Percentiles rank a stretch among this genome's conserved stretches.
These are phyloP conservation scores for Drosophila prolongata DNA, from an alignment of 2,888 invertebrate genomes.

Conservation along the genomic window DNA sequence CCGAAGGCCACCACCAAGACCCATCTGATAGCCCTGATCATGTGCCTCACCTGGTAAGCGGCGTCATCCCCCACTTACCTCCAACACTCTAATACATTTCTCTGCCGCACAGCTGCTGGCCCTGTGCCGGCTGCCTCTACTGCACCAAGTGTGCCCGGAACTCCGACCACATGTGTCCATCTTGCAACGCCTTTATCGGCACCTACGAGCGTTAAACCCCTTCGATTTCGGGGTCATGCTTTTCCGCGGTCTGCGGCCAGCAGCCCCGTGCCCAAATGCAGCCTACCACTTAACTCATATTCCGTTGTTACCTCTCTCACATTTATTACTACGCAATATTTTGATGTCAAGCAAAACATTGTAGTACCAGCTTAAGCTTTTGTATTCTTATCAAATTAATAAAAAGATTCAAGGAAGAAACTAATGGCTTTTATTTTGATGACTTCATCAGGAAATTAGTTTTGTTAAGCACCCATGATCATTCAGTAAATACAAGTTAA, in stretches of 20 bases:
- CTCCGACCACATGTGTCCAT: slow-evolving; percentile 86
- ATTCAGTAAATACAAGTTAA: too few relatives aligned
- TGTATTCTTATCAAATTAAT: not conserved
- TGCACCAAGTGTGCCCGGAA: slow-evolving; percentile 86
- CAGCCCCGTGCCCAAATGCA: slow-evolving; percentile 15
- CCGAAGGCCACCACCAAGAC: slow-evolving; percentile 77
- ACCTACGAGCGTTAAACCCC: slow-evolving; percentile 81
- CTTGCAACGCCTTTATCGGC: slow-evolving; percentile 86
- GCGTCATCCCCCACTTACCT: too few relatives aligned
- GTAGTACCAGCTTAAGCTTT: slow-evolving; percentile 2
- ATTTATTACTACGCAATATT: slow-evolving; percentile 28
- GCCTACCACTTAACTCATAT: not conserved
- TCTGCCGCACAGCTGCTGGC: slow-evolving; percentile 83
- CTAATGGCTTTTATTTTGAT: not conserved
- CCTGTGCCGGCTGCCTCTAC: slow-evolving; percentile 86
- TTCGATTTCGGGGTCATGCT: not conserved
- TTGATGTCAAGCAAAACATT: slow-evolving; percentile 24
- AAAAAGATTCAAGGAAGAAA: slow-evolving; percentile 15
- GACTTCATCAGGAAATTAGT: too few relatives aligned
- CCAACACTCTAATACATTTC: not conserved
- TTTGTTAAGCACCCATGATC: too few relatives aligned
- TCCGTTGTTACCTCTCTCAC: slow-evolving; percentile 1
- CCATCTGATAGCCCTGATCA: slow-evolving; percentile 78
- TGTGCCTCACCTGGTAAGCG: slow-evolving; percentile 78
- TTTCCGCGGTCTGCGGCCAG: slow-evolving; percentile 5